A percentile compares a stretch with the other conserved stretches of the same genome.
phyloP scores from a whole-genome alignment of 2,888 invertebrate species.

The Adineta ricciae region DNA sequence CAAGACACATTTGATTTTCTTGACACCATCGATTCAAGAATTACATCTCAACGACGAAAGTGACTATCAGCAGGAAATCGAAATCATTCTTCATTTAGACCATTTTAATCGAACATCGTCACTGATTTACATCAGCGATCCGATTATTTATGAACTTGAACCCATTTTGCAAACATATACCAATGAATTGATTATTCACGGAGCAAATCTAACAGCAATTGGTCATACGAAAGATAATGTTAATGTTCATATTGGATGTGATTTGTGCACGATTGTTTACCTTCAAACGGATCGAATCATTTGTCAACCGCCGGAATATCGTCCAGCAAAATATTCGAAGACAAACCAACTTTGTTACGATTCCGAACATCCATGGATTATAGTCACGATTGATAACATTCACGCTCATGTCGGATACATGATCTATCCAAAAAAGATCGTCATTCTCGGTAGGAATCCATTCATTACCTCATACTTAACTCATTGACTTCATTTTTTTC shows the following conservation, averaged over 20 bases:
- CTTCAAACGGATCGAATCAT: background rate
- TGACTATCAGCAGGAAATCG: background rate
- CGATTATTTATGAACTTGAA: constrained; percentile 4
- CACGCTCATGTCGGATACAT: background rate
- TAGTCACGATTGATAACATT: background rate
- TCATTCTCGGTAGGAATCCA: background rate
- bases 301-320: background rate
- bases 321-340: background rate
- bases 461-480: no score
- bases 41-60: background rate
- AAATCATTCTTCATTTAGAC: background rate
- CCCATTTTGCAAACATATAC: background rate
- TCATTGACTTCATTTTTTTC: no score
- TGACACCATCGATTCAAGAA: background rate
- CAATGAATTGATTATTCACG: background rate
- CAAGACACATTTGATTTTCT: background rate
- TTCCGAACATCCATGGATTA: constrained; percentile 21
- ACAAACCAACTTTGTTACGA: background rate
- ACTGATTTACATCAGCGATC: background rate
- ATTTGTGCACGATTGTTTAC: background rate
- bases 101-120: background rate
- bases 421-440: background rate
- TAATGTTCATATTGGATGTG: background rate
- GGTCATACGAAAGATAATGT: constrained; percentile 12
- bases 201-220: background rate